Percentiles rank a stretch among this genome's conserved stretches.
phyloP scores from a whole-genome alignment of 2,113 vertebrate species.

The Mustela nigripes region DNA sequence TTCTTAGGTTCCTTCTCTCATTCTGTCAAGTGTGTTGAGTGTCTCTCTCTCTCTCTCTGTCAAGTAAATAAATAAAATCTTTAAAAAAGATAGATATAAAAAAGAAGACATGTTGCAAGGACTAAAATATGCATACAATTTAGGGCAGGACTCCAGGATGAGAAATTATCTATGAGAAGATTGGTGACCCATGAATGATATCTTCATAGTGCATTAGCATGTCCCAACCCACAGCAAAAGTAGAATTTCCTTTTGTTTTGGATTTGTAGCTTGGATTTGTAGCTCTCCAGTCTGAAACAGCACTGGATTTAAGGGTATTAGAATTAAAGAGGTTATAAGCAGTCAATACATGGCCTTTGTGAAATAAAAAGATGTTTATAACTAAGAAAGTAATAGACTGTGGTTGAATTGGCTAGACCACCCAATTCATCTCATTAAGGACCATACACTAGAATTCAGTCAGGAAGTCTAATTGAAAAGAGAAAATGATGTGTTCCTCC shows the following conservation, averaged over 20 bases:
- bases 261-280: background rate
- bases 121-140: background rate
- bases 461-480: background rate
- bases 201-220: background rate
- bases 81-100: background rate
- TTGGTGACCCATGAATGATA: background rate
- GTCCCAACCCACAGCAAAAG: background rate
- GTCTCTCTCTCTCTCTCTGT: too few relatives aligned
- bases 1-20: too few relatives aligned
- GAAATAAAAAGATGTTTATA: slow-evolving; percentile 55
- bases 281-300: background rate
- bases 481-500: background rate
- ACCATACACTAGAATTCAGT: background rate
- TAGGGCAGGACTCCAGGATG: background rate
- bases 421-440: slow-evolving; percentile 32
- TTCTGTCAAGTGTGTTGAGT: too few relatives aligned
- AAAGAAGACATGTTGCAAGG: background rate
- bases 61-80: too few relatives aligned
- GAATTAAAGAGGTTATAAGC: slow-evolving; percentile 48
- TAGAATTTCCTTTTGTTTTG: background rate
- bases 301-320: background rate
- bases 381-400: slow-evolving; percentile 2
- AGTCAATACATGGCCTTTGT: background rate
- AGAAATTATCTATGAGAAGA: background rate
- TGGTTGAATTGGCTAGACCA: background rate